A percentile compares a stretch with the other conserved stretches of the same genome.
Evolutionary conservation across 2,888 invertebrate genomes (phyloP).

Genomic region (Pseudococcus longispinus): DNA sequence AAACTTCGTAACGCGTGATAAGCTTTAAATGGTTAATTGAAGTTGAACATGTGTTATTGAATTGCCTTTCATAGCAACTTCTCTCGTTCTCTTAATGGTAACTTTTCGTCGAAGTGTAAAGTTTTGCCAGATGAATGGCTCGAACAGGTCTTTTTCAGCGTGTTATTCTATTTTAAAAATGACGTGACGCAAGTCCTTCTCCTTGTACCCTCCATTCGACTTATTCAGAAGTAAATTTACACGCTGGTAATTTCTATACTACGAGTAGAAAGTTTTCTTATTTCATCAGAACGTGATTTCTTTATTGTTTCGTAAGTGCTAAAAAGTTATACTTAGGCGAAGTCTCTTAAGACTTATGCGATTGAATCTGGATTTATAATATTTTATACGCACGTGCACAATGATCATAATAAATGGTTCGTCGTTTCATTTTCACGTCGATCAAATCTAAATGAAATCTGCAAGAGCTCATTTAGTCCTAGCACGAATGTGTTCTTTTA

Average conservation of each 20-base stretch:
- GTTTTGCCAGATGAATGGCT: conserved; percentile 1
- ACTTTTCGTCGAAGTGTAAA: not conserved
- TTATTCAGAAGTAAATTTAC: not conserved
- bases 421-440: no score
- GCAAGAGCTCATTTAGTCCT: no score
- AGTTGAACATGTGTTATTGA: conserved; percentile 6
- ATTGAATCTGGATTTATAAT: no score
- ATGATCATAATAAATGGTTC: no score
- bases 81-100: not conserved
- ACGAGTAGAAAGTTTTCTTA: not conserved
- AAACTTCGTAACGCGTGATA: conserved; percentile 8
- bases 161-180: not conserved
- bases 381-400: no score
- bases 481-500: no score
- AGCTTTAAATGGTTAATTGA: not conserved
- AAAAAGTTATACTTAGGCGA: not conserved
- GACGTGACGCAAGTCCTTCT: not conserved
- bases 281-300: not conserved
- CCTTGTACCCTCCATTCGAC: no score
- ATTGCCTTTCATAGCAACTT: not conserved
- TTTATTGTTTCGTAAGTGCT: not conserved
- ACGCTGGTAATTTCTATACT: not conserved
- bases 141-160: not conserved
- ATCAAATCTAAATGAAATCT: no score
- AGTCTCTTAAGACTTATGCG: not conserved